These are phyloP conservation scores for Sepiola atlantica DNA, from an alignment of 2,888 invertebrate species.

Conservation along the genomic window DNA sequence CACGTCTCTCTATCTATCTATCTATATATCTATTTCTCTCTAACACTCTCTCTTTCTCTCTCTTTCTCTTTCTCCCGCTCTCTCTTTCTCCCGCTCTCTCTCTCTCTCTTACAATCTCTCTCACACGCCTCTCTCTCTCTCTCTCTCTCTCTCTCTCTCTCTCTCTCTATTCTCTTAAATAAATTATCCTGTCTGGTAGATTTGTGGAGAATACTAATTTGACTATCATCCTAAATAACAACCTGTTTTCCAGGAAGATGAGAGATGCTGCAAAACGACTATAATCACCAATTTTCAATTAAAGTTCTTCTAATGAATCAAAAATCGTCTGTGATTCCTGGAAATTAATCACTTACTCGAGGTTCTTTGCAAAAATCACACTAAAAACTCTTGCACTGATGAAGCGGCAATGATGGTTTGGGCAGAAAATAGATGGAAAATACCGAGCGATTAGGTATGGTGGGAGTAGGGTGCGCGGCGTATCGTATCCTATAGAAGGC, in stretches of 20 bases:
- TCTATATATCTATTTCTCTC: too few species aligned
- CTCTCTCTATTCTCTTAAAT: too few species aligned
- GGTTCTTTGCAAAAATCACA: not conserved
- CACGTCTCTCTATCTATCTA: too few species aligned
- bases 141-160: too few species aligned
- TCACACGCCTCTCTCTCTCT: too few species aligned
- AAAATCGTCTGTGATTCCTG: not conserved
- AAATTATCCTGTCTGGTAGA: not conserved
- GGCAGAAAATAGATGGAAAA: not conserved
- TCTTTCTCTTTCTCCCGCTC: too few species aligned
- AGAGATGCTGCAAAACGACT: not conserved
- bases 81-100: too few species aligned
- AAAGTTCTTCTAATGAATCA: not conserved
- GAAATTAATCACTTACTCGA: slow-evolving; percentile 32
- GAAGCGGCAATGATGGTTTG: not conserved
- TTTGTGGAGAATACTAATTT: not conserved
- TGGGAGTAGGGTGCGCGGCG: too few species aligned
- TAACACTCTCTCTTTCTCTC: too few species aligned
- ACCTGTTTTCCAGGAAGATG: not conserved
- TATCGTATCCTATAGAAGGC: not conserved
- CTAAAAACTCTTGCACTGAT: not conserved
- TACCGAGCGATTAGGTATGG: not conserved
- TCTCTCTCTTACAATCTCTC: too few species aligned
- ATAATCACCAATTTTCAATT: not conserved
- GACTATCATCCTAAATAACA: not conserved